phyloP scores from a whole-genome alignment of 2,797 vertebrate genomes.

The Sebastes cheni region DNA sequence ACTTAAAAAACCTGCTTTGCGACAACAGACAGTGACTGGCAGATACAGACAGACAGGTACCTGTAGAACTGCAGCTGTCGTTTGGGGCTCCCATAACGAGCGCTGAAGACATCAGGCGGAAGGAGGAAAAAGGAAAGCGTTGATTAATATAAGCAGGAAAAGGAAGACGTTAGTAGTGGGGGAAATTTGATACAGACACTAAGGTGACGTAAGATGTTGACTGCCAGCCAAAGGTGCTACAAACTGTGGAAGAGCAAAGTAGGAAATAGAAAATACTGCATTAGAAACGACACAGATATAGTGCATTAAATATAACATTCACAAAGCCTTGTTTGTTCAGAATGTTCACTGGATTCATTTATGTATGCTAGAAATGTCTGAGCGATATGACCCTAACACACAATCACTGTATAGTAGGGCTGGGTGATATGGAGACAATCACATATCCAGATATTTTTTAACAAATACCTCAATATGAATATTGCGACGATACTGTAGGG shows the following conservation, averaged over 20 bases:
- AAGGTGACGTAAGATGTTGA: background rate
- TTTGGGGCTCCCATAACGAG: constrained; percentile 99
- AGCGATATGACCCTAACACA: background rate
- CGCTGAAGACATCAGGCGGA: constrained; percentile 86
- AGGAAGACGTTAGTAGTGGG: constrained; percentile 57
- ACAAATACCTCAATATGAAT: no score
- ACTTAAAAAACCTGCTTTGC: background rate
- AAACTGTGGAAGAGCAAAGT: background rate
- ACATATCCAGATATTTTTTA: no score
- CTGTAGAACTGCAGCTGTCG: constrained; percentile 99
- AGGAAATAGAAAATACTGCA: background rate
- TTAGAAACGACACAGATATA: background rate
- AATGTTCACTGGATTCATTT: background rate
- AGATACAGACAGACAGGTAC: constrained; percentile 81
- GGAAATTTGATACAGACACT: constrained; percentile 13
- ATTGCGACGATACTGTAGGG: no score
- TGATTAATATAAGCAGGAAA: constrained; percentile 54
- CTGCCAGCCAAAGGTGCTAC: background rate
- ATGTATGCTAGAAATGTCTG: background rate
- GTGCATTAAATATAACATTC: background rate
- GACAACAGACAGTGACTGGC: background rate
- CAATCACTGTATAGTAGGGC: background rate
- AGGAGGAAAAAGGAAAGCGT: constrained; percentile 74
- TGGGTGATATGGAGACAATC: no score
- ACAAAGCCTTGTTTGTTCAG: background rate